Conservation (phyloP, 2,113 vertebrate species). For the Ameiurus melas region DNA sequence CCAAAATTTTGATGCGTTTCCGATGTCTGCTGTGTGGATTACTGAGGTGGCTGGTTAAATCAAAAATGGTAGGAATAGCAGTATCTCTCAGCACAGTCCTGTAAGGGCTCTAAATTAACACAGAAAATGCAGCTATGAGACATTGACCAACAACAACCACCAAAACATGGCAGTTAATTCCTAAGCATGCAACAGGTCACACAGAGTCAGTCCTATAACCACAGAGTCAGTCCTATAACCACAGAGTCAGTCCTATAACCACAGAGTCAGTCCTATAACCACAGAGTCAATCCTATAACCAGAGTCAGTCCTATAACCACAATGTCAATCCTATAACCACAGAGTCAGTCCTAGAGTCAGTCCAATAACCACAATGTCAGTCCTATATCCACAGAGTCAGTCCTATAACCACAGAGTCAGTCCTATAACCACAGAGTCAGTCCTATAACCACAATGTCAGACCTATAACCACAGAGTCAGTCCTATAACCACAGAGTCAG, state of each 20-base stretch:
- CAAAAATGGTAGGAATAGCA: conserved; percentile 83
- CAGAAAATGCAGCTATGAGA: not conserved
- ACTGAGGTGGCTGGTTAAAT: conserved; percentile 76
- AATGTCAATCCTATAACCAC: not conserved
- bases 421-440: not conserved
- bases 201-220: not conserved
- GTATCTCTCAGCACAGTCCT: conserved; percentile 93
- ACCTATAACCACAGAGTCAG: conserved; percentile 43
- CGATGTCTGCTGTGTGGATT: conserved; percentile 89
- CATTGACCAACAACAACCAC: not conserved
- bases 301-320: too few species aligned
- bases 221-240: not conserved
- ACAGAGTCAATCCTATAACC: not conserved
- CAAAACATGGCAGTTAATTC: not conserved
- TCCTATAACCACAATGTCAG: not conserved
- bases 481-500: not conserved
- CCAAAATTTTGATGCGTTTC: conserved; percentile 89
- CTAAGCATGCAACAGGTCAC: not conserved
- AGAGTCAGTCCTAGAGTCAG: not conserved
- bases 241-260: not conserved
- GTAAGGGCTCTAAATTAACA: conserved; percentile 86
- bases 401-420: not conserved
- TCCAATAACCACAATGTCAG: not conserved
- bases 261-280: not conserved
- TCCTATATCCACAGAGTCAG: not conserved